These are phyloP conservation scores for Metallyticus violacea DNA, from an alignment of 2,888 invertebrate species.

Conservation along the genomic window DNA sequence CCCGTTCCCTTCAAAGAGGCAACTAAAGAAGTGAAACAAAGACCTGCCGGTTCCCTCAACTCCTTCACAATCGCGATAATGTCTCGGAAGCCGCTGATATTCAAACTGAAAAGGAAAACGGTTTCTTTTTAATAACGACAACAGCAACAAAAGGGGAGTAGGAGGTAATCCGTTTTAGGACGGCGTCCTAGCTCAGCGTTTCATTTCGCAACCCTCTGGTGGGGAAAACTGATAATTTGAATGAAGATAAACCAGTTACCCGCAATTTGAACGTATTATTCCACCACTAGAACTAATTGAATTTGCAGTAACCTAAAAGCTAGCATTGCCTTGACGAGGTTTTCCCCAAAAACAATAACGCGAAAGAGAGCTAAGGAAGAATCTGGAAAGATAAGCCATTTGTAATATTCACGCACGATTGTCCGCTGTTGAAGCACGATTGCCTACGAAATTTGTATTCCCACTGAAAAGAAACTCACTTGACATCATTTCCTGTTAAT, in stretches of 20 bases:
- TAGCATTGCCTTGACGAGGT: not conserved
- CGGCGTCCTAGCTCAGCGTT: not conserved
- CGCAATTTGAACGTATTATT: not conserved
- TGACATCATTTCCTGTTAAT: no score
- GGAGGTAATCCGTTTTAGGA: not conserved
- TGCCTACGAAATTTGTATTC: no score
- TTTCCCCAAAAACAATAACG: not conserved
- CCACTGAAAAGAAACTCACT: no score
- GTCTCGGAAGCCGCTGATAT: not conserved
- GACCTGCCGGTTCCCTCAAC: not conserved
- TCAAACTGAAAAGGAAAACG: not conserved
- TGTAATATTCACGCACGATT: not conserved
- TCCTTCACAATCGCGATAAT: not conserved
- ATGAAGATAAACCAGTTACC: not conserved
- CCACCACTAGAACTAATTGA: not conserved
- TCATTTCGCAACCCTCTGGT: not conserved
- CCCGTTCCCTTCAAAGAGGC: not conserved
- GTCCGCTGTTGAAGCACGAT: not conserved
- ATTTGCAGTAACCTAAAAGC: not conserved
- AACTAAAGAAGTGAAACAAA: constrained; percentile 5
- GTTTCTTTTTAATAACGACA: not conserved
- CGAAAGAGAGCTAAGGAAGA: not conserved
- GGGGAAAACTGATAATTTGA: not conserved
- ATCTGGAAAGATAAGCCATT: not conserved
- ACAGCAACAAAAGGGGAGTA: not conserved